phyloP scores from a whole-genome alignment of 2,888 invertebrate genomes.

The Drosophila prostipennis region DNA sequence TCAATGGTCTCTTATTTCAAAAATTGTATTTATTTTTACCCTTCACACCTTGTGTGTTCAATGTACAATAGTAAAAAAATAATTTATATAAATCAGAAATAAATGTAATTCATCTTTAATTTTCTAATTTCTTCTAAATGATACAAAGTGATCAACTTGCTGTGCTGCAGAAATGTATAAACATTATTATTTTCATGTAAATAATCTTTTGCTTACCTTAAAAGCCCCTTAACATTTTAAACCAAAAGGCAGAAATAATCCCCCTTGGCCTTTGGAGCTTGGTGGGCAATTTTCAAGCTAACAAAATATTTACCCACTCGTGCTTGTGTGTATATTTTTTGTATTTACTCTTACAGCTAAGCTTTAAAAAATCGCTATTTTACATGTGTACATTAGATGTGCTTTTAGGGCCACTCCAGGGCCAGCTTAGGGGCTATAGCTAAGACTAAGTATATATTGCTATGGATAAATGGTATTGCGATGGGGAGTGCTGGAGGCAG shows the following conservation, averaged over 20 bases:
- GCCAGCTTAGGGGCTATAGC: slow-evolving; percentile 42
- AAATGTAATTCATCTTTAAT: too few species aligned
- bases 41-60: too few species aligned
- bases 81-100: too few species aligned
- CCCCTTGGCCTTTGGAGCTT: neutral
- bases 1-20: too few species aligned
- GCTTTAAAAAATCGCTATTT: slow-evolving; percentile 58
- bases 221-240: neutral
- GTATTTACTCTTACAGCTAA: slow-evolving; percentile 46
- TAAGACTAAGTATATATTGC: slow-evolving; percentile 12
- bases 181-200: neutral
- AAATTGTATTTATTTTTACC: too few species aligned
- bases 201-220: neutral
- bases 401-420: slow-evolving; percentile 62
- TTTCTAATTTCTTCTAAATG: too few species aligned
- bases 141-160: too few species aligned
- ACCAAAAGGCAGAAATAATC: neutral
- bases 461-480: slow-evolving; percentile 20
- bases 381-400: slow-evolving; percentile 65
- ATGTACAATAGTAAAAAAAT: too few species aligned
- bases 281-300: slow-evolving; percentile 22
- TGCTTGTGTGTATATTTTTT: slow-evolving; percentile 14
- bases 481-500: slow-evolving; percentile 9
- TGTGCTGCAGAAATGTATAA: too few species aligned
- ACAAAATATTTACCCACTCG: slow-evolving; percentile 2